phyloP scores from a whole-genome alignment of 2,888 invertebrate species.

The Chironomus tentans region DNA sequence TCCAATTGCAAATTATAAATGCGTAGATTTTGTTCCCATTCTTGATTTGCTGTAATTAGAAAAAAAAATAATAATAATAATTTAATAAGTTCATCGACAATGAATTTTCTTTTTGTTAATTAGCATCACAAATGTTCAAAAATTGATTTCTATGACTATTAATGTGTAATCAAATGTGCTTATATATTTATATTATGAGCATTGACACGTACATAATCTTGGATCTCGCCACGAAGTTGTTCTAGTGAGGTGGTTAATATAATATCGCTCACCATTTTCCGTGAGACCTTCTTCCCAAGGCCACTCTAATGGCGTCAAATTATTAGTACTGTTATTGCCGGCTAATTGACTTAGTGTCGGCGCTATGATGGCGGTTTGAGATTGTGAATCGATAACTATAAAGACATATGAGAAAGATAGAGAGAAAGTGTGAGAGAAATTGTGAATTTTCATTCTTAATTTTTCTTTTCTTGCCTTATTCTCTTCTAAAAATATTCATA shows the following conservation, averaged over 20 bases:
- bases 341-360: background rate
- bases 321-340: constrained; percentile 11
- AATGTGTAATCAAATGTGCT: constrained; percentile 39
- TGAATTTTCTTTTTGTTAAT: constrained; percentile 50
- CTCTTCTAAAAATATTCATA: no score
- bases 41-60: constrained; percentile 19
- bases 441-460: constrained; percentile 1
- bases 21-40: constrained; percentile 56
- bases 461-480: background rate
- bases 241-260: constrained; percentile 81
- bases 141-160: constrained; percentile 47
- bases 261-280: constrained; percentile 33
- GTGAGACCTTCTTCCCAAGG: constrained; percentile 27
- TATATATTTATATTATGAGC: background rate
- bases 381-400: constrained; percentile 24
- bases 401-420: background rate
- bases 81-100: constrained; percentile 39
- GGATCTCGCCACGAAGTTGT: constrained; percentile 98
- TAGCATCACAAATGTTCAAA: constrained; percentile 33
- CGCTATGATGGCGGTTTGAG: constrained; percentile 15
- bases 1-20: constrained; percentile 79
- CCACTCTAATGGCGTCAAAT: constrained; percentile 21
- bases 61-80: background rate
- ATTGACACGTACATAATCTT: constrained; percentile 77
- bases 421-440: background rate